Base-by-base conservation (phyloP, 2,113 vertebrate species). In the Eleginops maclovinus region DNA sequence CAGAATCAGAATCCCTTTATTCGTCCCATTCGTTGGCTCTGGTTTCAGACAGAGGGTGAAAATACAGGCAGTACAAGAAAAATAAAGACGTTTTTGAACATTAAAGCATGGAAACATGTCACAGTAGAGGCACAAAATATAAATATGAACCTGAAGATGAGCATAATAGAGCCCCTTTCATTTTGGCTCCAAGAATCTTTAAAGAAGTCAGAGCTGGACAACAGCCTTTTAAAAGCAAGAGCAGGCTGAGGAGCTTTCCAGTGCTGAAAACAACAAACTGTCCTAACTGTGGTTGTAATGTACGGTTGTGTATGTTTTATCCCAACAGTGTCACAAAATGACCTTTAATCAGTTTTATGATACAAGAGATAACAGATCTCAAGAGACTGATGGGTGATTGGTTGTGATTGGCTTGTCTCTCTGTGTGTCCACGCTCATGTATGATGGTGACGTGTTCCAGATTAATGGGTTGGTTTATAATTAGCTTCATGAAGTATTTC, bases 381-480 rank as follows among this genome's bases (percentile, higher is more conserved):
- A 31, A 11, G 14, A 54, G 54, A 53, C 36, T 53, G 28, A 2
- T 53, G 51, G 28, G 46, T 70, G 72, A 66, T 69, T 22, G 72
- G 47, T n/a, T 41, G 60, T 68, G 69, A 72, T 71, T 77, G 84
- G 43, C 68, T 77, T 72, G 59, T 58, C 24, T 56, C 19, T 1
- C 5, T 53, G 22, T 47, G 49, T 54, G 79, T 80, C 75, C 76
- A 71, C 15, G 21, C 40, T 43, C 80, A 56, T 56, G 72, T 63
- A 21, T 77, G 73, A 66, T 26, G 77, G 40, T 72, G 85, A 78
- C 69, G 51, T 68, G 80, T 75, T 86, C 76, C 82, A 89, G 62
- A 79, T 88, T 83, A 83, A 87, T 80, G 66, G 72, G 40, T 63
- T 69, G 50, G 61, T 72, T 82, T 90, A 89, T 91, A 87, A 91